Base-by-base conservation (phyloP, 2,797 vertebrate genomes). In the Melanotaenia nigrans region DNA sequence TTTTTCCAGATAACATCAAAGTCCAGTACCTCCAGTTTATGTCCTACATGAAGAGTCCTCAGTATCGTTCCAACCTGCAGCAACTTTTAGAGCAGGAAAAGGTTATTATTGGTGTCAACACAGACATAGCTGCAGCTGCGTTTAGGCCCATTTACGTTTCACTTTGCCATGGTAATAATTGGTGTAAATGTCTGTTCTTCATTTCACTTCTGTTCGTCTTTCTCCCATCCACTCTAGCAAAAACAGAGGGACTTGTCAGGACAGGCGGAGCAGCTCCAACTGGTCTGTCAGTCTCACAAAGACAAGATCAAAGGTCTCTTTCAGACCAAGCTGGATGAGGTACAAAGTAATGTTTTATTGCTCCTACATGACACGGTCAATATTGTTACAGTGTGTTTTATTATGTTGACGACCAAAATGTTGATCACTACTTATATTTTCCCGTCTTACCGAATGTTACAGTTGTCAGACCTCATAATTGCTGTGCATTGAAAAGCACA, bases 1-100 rank as follows among this genome's bases (percentile, higher is more conserved):
- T 6, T 45, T 20, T 54, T 77, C 49, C 91, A 99, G 98, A 99
- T 89, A 99, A 97, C 69, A 95, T 99, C 84, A 98, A 96, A 95
- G 94, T 98, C 69, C 98, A 99, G 79, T 99, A 99, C 90, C 87
- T 99, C 87, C 98, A 99, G 92, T 98, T 99, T 87, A 95, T 99
- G 96, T 90, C 95, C 0, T 95, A 99, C 85, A 99, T 98, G 89
- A 99, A 98, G 94, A 99, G 96, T 1, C 96, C 97, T 74, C 97
- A 98, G 87, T 99, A 99, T 87, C 96, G 95, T 82, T 95, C 95
- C 77, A 97, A 93, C 81, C 90, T 99, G 74, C 97, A 99, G 92
- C 96, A 97, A 89, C 92, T 97, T 66, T 91, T 99, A 85, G 97
- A 98, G 82, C 94, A 97, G 90, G 98, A 99, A 87, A 98, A 97